Evolutionary conservation across 2,113 vertebrate genomes (phyloP).

Genomic region (Podocnemis expansa): DNA sequence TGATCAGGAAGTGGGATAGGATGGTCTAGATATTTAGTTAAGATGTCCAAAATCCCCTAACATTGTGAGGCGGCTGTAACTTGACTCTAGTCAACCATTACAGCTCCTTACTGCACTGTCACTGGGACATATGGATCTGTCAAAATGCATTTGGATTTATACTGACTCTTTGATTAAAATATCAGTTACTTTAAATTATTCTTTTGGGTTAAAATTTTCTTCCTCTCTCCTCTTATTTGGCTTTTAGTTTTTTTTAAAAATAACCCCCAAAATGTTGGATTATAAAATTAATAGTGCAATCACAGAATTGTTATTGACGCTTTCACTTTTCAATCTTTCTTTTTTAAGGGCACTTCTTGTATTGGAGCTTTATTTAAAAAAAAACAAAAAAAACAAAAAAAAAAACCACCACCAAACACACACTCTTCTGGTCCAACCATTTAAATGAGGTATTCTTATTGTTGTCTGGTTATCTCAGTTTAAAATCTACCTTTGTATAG

Average conservation of each 20-base stretch:
- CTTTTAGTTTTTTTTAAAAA: background rate
- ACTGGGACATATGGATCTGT: background rate
- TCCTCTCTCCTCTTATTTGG: fast-evolving
- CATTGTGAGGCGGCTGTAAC: background rate
- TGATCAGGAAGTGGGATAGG: background rate
- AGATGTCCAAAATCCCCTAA: background rate
- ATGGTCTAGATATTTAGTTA: background rate
- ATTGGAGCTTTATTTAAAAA: no score
- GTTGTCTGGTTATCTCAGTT: background rate
- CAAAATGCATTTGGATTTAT: background rate
- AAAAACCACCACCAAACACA: no score
- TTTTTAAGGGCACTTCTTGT: background rate
- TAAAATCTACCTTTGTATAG: background rate
- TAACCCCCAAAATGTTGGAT: background rate
- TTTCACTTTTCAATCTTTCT: background rate
- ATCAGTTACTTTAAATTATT: background rate
- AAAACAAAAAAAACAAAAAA: no score
- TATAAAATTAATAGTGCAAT: fast-evolving
- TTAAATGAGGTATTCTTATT: background rate
- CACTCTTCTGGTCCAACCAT: background rate
- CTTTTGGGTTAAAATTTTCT: background rate
- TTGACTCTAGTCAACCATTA: background rate
- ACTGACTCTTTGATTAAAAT: background rate
- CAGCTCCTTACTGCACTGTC: background rate
- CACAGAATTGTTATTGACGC: background rate